phyloP scores from a whole-genome alignment of 2,888 invertebrate species.

The Trilocha varians region DNA sequence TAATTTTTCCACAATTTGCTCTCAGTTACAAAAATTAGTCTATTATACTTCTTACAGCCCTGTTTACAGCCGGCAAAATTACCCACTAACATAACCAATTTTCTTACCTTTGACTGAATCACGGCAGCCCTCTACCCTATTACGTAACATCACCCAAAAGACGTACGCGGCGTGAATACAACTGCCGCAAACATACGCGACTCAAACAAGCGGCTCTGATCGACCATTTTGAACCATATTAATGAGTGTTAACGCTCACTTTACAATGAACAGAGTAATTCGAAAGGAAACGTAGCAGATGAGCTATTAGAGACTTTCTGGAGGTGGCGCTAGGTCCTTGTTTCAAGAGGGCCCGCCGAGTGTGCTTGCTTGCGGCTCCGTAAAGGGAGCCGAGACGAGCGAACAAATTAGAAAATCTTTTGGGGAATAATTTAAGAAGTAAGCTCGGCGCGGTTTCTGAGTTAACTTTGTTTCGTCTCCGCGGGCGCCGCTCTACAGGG shows the following conservation, averaged over 20 bases:
- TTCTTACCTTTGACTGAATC: conserved; percentile 73
- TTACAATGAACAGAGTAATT: conserved; percentile 27
- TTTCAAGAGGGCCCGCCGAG: conserved; percentile 28
- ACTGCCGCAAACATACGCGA: conserved; percentile 30
- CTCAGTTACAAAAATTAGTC: not conserved
- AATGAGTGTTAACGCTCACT: conserved; percentile 48
- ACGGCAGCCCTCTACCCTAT: conserved; percentile 55
- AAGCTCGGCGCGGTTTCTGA: conserved; percentile 34
- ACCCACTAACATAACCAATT: conserved; percentile 69
- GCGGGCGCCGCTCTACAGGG: conserved; percentile 22
- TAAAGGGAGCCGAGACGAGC: conserved; percentile 45
- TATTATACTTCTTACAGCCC: not conserved
- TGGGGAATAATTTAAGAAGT: conserved; percentile 67
- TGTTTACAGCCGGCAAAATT: conserved; percentile 38
- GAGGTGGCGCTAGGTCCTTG: conserved; percentile 40
- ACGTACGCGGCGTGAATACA: conserved; percentile 60
- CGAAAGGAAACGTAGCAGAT: conserved; percentile 32
- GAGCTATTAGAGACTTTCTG: conserved; percentile 43
- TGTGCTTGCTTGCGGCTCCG: conserved; percentile 41
- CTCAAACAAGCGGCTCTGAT: conserved; percentile 13
- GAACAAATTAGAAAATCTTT: conserved; percentile 72
- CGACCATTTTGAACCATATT: conserved; percentile 49
- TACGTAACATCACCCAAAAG: conserved; percentile 71
- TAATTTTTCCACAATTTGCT: not conserved
- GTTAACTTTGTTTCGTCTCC: conserved; percentile 48